A percentile compares a stretch with the other conserved stretches of the same genome.
Evolutionary conservation across 2,888 invertebrate genomes (phyloP).

Genomic region (Metopia argyrocephala): DNA sequence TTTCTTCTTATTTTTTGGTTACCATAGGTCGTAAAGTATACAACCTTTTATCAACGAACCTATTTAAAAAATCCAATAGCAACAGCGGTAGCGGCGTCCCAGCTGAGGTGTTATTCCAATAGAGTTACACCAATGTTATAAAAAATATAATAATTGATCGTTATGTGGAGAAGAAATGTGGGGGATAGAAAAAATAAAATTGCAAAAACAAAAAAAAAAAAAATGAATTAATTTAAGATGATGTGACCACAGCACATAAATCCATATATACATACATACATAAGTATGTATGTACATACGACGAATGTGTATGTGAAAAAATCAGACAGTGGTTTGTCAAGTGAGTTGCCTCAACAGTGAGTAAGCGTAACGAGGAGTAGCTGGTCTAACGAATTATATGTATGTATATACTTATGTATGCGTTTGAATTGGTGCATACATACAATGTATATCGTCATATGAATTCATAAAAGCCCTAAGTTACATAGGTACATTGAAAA

Average conservation of each 20-base stretch:
- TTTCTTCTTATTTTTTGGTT: constrained; percentile 31
- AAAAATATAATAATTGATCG: constrained; percentile 45
- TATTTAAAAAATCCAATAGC: constrained; percentile 30
- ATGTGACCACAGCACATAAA: constrained; percentile 6
- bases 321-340: constrained; percentile 29
- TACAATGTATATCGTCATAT: no score
- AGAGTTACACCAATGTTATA: constrained; percentile 64
- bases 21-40: constrained; percentile 60
- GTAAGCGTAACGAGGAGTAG: constrained; percentile 17
- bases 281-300: not conserved
- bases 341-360: not conserved
- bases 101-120: constrained; percentile 28
- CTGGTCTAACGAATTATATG: constrained; percentile 44
- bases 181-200: constrained; percentile 40
- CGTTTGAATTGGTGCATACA: no score
- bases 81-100: constrained; percentile 57
- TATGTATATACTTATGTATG: no score
- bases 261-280: not conserved
- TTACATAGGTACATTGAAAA: no score
- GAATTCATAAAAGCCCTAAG: no score
- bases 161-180: not conserved
- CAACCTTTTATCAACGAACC: constrained; percentile 49
- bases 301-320: constrained; percentile 20
- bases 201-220: constrained; percentile 34
- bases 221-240: constrained; percentile 53